phyloP scores from a whole-genome alignment of 2,797 vertebrate species.

The Rhinichthys osculus region DNA sequence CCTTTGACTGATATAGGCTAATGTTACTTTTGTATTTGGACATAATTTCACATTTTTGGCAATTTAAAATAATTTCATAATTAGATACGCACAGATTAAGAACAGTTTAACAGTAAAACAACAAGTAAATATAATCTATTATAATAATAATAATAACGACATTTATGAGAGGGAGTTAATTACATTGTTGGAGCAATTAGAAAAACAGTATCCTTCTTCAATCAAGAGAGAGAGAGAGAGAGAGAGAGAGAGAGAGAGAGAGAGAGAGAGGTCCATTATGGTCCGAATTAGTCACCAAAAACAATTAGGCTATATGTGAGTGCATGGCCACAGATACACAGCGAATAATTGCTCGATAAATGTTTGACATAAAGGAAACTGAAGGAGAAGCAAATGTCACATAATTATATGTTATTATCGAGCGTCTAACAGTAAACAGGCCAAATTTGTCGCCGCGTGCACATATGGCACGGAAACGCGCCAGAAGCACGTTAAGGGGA shows the following conservation, averaged over 20 bases:
- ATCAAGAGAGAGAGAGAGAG: not conserved
- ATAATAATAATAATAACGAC: not conserved
- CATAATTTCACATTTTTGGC: too few species aligned
- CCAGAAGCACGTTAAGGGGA: constrained; percentile 71
- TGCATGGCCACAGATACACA: not conserved
- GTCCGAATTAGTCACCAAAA: not conserved
- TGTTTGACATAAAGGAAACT: not conserved
- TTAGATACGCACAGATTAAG: not conserved
- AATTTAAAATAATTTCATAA: too few species aligned
- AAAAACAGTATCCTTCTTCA: not conserved
- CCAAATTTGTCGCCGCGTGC: constrained; percentile 76
- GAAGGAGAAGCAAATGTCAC: not conserved
- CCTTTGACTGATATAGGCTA: not conserved
- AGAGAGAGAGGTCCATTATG: not conserved
- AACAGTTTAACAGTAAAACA: not conserved
- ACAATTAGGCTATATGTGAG: not conserved
- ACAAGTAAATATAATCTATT: not conserved
- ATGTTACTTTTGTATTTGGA: not conserved
- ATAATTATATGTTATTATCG: constrained; percentile 25
- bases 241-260: not conserved
- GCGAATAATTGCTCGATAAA: not conserved
- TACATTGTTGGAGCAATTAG: constrained; percentile 1
- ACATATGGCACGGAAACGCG: constrained; percentile 77
- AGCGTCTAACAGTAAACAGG: constrained; percentile 63
- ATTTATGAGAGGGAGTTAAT: not conserved